Evolutionary conservation across 2,113 vertebrate genomes (phyloP).

Genomic region (Corydoras sp.): DNA sequence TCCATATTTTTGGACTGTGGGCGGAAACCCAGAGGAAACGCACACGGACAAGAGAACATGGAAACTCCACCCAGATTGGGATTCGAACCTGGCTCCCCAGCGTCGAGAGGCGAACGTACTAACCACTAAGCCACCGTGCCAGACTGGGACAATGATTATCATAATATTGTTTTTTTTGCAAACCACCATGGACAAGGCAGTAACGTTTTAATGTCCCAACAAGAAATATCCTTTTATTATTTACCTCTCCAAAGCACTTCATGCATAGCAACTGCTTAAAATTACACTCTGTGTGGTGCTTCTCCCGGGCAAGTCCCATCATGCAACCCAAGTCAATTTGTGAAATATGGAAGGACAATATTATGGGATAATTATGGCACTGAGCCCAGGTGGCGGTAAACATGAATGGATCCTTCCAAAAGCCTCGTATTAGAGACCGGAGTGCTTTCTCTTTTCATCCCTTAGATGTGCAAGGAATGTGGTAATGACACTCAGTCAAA

Average conservation of each 20-base stretch:
- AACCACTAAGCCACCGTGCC: too few relatives aligned
- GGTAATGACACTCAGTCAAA: conserved; percentile 54
- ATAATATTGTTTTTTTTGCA: too few relatives aligned
- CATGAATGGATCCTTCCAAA: conserved; percentile 50
- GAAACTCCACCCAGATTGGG: too few relatives aligned
- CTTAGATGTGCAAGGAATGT: conserved; percentile 60
- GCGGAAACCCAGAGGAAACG: too few relatives aligned
- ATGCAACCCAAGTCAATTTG: conserved; percentile 58
- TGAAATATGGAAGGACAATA: conserved; percentile 50
- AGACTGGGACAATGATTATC: too few relatives aligned
- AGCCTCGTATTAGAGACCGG: conserved; percentile 50
- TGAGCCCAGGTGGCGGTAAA: conserved; percentile 41
- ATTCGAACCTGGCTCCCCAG: too few relatives aligned
- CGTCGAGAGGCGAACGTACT: too few relatives aligned
- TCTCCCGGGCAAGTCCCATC: conserved; percentile 56
- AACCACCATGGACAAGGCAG: conserved; percentile 38
- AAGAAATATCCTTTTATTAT: conserved; percentile 63
- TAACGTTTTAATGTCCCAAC: conserved; percentile 51
- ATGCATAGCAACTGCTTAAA: conserved; percentile 64
- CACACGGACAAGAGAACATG: too few relatives aligned
- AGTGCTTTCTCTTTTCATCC: conserved; percentile 39
- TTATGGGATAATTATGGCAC: conserved; percentile 56
- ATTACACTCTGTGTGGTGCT: conserved; percentile 55
- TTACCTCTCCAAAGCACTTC: conserved; percentile 53
- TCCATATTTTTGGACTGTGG: too few relatives aligned